A percentile compares a stretch with the other conserved stretches of the same genome.
Conservation (phyloP, 2,113 vertebrate species). For the Stigmatopora argus region DNA sequence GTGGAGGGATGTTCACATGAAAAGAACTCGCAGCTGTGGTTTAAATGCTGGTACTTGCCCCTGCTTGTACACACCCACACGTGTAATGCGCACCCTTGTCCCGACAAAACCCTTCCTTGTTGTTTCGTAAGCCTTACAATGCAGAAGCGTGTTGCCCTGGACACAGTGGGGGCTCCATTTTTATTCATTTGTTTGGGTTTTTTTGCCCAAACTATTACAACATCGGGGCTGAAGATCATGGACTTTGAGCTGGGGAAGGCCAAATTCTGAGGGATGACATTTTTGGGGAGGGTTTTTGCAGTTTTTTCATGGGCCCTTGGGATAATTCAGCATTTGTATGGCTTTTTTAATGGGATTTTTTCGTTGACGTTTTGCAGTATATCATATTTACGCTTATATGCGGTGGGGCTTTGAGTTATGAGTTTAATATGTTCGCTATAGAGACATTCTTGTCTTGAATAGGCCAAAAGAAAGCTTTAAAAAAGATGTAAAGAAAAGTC, state of each 20-base stretch:
- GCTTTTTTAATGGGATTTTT: not conserved
- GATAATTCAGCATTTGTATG: not conserved
- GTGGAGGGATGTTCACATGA: not conserved
- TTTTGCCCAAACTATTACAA: not conserved
- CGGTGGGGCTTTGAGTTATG: not conserved
- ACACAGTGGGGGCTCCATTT: not conserved
- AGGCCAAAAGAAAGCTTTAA: too few relatives aligned
- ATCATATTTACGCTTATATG: not conserved
- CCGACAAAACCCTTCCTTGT: slow-evolving; percentile 7
- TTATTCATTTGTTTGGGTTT: not conserved
- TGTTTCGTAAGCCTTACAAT: slow-evolving; percentile 27
- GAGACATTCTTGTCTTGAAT: too few relatives aligned
- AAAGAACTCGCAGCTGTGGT: slow-evolving; percentile 17
- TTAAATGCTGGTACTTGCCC: slow-evolving; percentile 43
- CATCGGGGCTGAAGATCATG: not conserved
- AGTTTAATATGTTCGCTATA: not conserved
- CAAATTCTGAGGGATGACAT: not conserved
- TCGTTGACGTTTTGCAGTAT: not conserved
- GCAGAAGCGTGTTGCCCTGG: not conserved
- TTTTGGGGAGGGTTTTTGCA: not conserved
- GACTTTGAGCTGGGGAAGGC: not conserved
- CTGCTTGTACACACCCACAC: slow-evolving; percentile 50
- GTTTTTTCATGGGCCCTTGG: not conserved
- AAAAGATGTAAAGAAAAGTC: too few relatives aligned
- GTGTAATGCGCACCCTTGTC: slow-evolving; percentile 18